These are phyloP conservation scores for Panthera tigris DNA, from an alignment of 2,113 vertebrate genomes.

Conservation along the genomic window DNA sequence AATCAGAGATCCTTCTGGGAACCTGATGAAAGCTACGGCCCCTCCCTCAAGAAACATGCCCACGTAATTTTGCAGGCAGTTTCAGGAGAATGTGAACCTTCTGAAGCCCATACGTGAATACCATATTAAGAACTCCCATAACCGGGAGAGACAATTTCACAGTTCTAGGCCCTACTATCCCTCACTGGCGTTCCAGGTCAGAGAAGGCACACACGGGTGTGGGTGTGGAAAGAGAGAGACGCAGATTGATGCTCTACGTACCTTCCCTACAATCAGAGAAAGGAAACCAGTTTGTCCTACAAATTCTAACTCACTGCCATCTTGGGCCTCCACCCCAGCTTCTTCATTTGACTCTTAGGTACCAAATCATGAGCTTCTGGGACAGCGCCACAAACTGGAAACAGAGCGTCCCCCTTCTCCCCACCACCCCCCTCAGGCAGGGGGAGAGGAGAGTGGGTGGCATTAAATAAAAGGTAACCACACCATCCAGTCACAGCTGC, in stretches of 20 bases:
- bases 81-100: neutral
- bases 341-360: neutral
- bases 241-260: neutral
- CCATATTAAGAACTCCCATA: neutral
- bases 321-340: neutral
- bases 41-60: neutral
- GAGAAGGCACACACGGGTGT: neutral
- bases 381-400: neutral
- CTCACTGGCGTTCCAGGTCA: neutral
- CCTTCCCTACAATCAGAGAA: neutral
- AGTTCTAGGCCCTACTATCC: neutral
- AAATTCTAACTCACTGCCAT: neutral
- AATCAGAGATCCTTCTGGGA: neutral
- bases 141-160: neutral
- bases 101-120: neutral
- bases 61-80: neutral
- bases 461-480: constrained; percentile 33
- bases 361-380: neutral
- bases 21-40: neutral
- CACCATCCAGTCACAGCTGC: neutral
- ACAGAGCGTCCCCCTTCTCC: neutral
- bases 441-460: neutral
- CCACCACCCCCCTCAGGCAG: neutral
- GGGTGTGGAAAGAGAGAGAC: neutral
- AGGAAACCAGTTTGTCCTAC: neutral